Evolutionary conservation across 2,113 vertebrate species (phyloP), one percentile per base, ranked within the genome.

Genomic region (Vidua chalybeata): DNA sequence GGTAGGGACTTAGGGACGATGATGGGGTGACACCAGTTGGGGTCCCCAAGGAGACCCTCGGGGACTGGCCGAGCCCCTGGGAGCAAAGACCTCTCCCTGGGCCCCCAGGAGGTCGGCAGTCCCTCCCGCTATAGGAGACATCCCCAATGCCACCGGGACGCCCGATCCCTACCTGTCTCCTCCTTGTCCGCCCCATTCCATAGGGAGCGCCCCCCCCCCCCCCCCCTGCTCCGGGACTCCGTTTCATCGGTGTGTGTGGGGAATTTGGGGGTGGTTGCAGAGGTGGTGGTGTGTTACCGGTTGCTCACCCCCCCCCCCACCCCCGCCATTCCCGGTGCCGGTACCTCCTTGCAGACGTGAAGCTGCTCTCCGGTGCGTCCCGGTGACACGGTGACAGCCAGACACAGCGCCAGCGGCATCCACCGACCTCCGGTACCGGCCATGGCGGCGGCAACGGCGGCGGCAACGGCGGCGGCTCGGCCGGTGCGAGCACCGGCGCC

Each of bases 321-420:
- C 11, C 14, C 14, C 15, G 31, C 64, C 43, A 49, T 66, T 56
- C 61, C n/a, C 35, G n/a, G 37, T 23, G 20, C 37, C 90, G 39
- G 79, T 97, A 98, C 98, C 98, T 98, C 98, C 93, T 97, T 97
- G 94, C 98, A 98, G 93, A 97, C 96, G 68, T 98, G 97, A 39
- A 98, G 98, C 91, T 43, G 94, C 75, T 84, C 94, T 10, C 63
- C 85, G 69, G 85, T 85, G 66, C 49, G 59, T 69, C 55, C 90
- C 69, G 94, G 87, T 69, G 85, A 93, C 48, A 89, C 80, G 56
- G 84, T 76, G 51, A 86, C 78, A n/a, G 89, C 96, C 61, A 87
- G 54, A 86, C 93, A 96, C 28, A 97, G 46, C 51, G 92, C 84
- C 89, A 95, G 69, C 83, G 45, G 61, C 80, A 95, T 15, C 85